Conservation (phyloP, 2,888 invertebrate genomes). For the Xiphydria camelus region DNA sequence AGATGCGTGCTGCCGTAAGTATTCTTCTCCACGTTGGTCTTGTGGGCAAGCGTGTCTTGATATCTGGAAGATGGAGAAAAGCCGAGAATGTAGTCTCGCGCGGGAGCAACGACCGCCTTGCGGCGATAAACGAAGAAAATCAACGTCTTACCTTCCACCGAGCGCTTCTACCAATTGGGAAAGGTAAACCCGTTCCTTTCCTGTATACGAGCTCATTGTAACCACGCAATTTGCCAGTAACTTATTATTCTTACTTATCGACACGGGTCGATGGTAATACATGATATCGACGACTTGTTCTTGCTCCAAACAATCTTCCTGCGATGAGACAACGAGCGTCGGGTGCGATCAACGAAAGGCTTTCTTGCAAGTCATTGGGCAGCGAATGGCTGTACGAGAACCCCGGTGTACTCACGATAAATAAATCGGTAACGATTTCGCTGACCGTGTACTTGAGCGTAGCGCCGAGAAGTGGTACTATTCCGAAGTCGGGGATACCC, state of each 20-base stretch:
- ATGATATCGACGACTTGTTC: slow-evolving; percentile 64
- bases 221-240: slow-evolving; percentile 74
- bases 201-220: slow-evolving; percentile 77
- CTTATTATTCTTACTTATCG: slow-evolving; percentile 56
- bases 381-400: no score
- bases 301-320: slow-evolving; percentile 70
- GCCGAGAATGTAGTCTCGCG: slow-evolving; percentile 15
- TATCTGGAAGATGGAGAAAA: slow-evolving; percentile 53
- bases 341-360: no score
- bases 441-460: slow-evolving; percentile 60
- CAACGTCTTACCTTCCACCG: slow-evolving; percentile 68
- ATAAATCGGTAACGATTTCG: slow-evolving; percentile 72
- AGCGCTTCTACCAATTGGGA: slow-evolving; percentile 70
- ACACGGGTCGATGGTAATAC: slow-evolving; percentile 75
- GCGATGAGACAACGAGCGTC: no score
- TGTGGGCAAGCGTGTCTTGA: slow-evolving; percentile 71
- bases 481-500: slow-evolving; percentile 67
- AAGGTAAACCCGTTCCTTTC: slow-evolving; percentile 74
- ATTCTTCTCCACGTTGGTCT: slow-evolving; percentile 56
- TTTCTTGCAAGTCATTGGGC: no score
- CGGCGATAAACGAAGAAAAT: slow-evolving; percentile 4
- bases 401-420: slow-evolving; percentile 68
- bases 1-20: slow-evolving; percentile 78
- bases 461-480: slow-evolving; percentile 64
- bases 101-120: slow-evolving; percentile 53